phyloP scores from a whole-genome alignment of 2,113 vertebrate genomes.

The Psammodynastes pulverulentus region DNA sequence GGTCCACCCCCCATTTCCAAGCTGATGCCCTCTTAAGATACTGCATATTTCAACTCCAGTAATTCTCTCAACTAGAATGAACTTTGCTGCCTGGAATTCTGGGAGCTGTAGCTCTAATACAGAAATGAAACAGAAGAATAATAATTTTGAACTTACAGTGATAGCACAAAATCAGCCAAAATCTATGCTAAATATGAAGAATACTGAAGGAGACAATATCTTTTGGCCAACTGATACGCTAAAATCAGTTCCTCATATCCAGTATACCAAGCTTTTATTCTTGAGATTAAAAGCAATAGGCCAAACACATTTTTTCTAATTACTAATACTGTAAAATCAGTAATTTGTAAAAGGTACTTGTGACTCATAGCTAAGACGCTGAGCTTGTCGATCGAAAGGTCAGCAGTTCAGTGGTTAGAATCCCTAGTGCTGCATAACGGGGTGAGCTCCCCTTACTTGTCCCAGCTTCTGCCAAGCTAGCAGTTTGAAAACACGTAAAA shows the following conservation, averaged over 20 bases:
- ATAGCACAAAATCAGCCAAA: not conserved
- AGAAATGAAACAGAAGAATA: not conserved
- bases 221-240: not conserved
- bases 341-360: too few species aligned
- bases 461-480: too few species aligned
- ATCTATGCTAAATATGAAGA: not conserved
- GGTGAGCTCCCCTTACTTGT: too few species aligned
- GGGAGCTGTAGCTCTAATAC: not conserved
- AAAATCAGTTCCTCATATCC: not conserved
- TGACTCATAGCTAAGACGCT: too few species aligned
- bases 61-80: not conserved
- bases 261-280: not conserved
- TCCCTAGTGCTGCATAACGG: too few species aligned
- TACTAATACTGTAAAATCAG: too few species aligned
- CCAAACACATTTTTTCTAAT: slow-evolving; percentile 30
- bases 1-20: not conserved
- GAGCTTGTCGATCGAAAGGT: too few species aligned
- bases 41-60: not conserved
- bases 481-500: too few species aligned
- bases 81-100: not conserved
- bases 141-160: not conserved
- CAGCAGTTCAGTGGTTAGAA: too few species aligned
- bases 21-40: not conserved
- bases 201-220: not conserved
- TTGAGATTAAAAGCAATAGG: slow-evolving; percentile 34